Base-by-base conservation (phyloP, 2,113 vertebrate species). In the Origma solitaria region DNA sequence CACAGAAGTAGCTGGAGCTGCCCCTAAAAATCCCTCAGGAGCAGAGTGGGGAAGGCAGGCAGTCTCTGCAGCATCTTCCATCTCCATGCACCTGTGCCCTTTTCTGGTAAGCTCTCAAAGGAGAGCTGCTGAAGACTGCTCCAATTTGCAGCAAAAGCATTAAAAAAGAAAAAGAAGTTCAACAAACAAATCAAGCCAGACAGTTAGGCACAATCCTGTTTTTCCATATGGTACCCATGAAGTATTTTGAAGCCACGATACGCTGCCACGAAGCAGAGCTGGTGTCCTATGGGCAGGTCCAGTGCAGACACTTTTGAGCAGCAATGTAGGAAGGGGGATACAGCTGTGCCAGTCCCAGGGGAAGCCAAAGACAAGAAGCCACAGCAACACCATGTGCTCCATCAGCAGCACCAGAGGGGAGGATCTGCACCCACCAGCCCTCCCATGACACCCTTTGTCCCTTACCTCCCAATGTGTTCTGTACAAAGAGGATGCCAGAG, bases 391-490 rank as follows among this genome's bases (percentile, higher is more conserved):
- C 25, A 27, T 1, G 25, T 25, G 30, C 66, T 73, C 21, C 58
- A 37, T 2, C 53, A 65, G 31, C 16, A 47, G 19, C 5, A 2
- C 15, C 2, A 14, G 33, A 49, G 8, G 7, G 11, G 9, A 76
- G 16, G 24, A 57, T 13, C 9, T 49, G 23, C 25, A n/a, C 21
- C 27, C 75, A 38, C 4, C 11, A 5, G 18, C 8, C n/a, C 30
- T 54, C 10, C 31, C 9, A 0, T 0, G 2, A 40, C 1, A 20
- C 24, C n/a, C 58, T 40, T 58, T 62, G 31, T 66, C 16, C 33
- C 54, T 54, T 30, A 53, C 61, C 58, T 58, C 24, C 27, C 50
- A 65, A 11, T 4, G 21, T 4, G 7, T 60, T 94, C 57, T 44
- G 51, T 17, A 89, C 42, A 69, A 79, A 83, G 42, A 87, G 35